phyloP scores from a whole-genome alignment of 2,113 vertebrate species.

The Cheilinus undulatus region DNA sequence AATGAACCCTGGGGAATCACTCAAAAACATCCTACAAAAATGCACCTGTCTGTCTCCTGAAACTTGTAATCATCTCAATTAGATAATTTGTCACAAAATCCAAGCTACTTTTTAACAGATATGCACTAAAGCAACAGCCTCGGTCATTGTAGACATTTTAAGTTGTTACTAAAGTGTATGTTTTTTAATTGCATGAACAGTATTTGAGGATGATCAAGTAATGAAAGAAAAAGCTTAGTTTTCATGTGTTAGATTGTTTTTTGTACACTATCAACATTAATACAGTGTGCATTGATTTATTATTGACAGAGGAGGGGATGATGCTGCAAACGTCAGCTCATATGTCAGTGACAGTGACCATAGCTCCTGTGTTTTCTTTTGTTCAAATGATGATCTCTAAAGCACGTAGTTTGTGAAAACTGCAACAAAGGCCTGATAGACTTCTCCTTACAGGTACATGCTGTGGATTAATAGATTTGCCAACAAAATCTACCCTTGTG shows the following conservation, averaged over 20 bases:
- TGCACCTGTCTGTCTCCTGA: not conserved
- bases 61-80: slow-evolving; percentile 3
- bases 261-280: too few relatives aligned
- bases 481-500: slow-evolving; percentile 11
- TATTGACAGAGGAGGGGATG: too few relatives aligned
- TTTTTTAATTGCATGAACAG: too few relatives aligned
- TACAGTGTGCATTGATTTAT: too few relatives aligned
- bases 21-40: not conserved
- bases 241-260: too few relatives aligned
- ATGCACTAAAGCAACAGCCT: too few relatives aligned
- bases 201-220: too few relatives aligned
- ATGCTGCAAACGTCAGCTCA: not conserved
- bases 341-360: not conserved
- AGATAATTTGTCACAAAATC: not conserved
- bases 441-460: not conserved
- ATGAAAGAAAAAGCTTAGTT: too few relatives aligned
- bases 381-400: not conserved
- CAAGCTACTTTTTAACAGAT: too few relatives aligned
- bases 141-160: too few relatives aligned
- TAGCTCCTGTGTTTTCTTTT: not conserved
- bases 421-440: not conserved
- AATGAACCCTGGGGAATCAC: slow-evolving; percentile 14
- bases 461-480: not conserved
- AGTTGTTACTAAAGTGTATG: too few relatives aligned
- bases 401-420: slow-evolving; percentile 3